Percentiles rank a stretch among this genome's conserved stretches.
Evolutionary conservation across 2,888 invertebrate genomes (phyloP).

Genomic region (Melinaea menophilus): DNA sequence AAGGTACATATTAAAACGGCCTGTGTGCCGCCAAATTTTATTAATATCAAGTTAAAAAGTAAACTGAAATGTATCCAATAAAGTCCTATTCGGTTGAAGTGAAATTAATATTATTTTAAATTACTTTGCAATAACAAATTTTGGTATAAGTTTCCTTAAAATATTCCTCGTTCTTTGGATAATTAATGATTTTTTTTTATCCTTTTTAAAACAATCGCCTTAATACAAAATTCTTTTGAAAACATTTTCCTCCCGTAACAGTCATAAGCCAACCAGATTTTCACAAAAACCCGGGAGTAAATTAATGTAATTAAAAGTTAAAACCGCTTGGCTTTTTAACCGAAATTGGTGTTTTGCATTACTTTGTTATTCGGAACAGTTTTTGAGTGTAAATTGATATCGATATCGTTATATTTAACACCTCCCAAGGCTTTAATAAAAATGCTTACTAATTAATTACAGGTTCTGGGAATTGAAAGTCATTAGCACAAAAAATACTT

Average conservation of each 20-base stretch:
- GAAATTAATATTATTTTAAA: too few relatives aligned
- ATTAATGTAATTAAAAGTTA: neutral
- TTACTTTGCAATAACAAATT: too few relatives aligned
- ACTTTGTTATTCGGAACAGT: constrained; percentile 10
- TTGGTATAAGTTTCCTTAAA: neutral
- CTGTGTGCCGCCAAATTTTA: neutral
- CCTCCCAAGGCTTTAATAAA: constrained; percentile 34
- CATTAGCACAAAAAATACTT: constrained; percentile 39
- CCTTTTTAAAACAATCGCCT: neutral
- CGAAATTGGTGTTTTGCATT: constrained; percentile 12
- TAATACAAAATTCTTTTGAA: constrained; percentile 5
- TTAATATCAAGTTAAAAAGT: neutral
- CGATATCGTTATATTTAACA: constrained; percentile 38
- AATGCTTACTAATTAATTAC: constrained; percentile 38
- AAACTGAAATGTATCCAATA: neutral
- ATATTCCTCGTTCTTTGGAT: neutral
- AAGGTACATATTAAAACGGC: neutral
- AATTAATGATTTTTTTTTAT: neutral
- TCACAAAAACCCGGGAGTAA: neutral
- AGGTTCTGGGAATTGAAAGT: constrained; percentile 27
- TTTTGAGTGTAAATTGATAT: constrained; percentile 34
- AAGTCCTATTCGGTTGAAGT: too few relatives aligned
- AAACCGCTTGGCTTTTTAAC: constrained; percentile 2
- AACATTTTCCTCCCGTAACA: neutral
- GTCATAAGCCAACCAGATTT: neutral